Conservation (phyloP, 2,797 vertebrate genomes). For the Xenops minutus region DNA sequence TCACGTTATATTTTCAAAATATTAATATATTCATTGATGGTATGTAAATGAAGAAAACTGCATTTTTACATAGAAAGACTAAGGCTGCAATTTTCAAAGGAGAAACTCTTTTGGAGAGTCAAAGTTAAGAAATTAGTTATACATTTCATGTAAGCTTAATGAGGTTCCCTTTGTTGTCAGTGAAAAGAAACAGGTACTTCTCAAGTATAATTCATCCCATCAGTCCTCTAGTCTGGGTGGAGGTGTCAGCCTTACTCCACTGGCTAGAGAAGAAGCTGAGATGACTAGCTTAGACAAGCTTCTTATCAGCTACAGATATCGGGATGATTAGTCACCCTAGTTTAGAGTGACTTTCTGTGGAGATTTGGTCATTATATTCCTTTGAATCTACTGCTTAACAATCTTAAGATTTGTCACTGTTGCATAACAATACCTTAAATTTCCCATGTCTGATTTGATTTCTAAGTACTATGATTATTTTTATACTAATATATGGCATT, state of each 20-base stretch:
- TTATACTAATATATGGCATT: neutral
- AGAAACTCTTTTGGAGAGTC: neutral
- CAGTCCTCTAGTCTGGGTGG: neutral
- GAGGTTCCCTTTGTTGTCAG: neutral
- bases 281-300: neutral
- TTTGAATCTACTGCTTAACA: neutral
- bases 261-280: neutral
- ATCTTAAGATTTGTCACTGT: neutral
- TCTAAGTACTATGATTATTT: neutral
- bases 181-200: slow-evolving; percentile 22
- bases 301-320: neutral
- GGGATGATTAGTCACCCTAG: neutral
- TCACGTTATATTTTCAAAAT: neutral
- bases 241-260: neutral
- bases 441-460: neutral
- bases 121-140: neutral
- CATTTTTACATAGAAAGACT: neutral
- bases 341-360: neutral
- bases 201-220: neutral
- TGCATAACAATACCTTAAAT: neutral
- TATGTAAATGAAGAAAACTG: neutral
- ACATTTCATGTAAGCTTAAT: neutral
- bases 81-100: neutral
- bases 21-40: neutral
- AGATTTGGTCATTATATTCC: neutral